Evolutionary conservation across 2,888 invertebrate species (phyloP).

Genomic region (Amorpha juglandis): DNA sequence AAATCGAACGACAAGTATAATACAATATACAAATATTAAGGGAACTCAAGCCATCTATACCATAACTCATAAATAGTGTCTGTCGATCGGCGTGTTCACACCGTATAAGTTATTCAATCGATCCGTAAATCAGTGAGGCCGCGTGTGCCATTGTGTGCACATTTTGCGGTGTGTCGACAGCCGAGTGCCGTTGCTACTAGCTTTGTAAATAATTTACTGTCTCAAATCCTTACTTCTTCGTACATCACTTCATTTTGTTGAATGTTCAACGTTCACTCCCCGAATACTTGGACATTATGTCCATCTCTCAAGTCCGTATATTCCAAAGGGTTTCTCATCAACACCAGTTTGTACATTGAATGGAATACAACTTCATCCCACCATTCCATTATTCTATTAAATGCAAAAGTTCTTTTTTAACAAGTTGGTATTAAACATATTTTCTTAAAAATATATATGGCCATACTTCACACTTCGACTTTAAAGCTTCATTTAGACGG

Average conservation of each 20-base stretch:
- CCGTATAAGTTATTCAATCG: constrained; percentile 61
- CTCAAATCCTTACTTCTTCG: constrained; percentile 19
- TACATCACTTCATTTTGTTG: constrained; percentile 16
- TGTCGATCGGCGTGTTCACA: constrained; percentile 55
- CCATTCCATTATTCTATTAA: no score
- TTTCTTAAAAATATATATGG: no score
- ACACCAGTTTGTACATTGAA: no score
- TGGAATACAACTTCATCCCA: no score
- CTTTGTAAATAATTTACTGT: constrained; percentile 19
- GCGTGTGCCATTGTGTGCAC: constrained; percentile 54
- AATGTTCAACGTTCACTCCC: neutral
- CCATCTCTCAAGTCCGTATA: no score
- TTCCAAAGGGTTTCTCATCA: no score
- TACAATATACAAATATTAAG: constrained; percentile 21
- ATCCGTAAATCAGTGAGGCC: constrained; percentile 56
- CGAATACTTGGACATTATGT: no score
- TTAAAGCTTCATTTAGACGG: no score
- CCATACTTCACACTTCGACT: no score
- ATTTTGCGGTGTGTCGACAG: constrained; percentile 50
- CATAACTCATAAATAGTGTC: constrained; percentile 27
- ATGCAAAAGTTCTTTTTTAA: no score
- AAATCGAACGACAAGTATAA: constrained; percentile 1
- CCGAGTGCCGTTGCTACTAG: constrained; percentile 38
- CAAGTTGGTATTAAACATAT: no score
- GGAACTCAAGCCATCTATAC: neutral